phyloP scores from a whole-genome alignment of 2,113 vertebrate genomes.

The Syrmaticus mikado region DNA sequence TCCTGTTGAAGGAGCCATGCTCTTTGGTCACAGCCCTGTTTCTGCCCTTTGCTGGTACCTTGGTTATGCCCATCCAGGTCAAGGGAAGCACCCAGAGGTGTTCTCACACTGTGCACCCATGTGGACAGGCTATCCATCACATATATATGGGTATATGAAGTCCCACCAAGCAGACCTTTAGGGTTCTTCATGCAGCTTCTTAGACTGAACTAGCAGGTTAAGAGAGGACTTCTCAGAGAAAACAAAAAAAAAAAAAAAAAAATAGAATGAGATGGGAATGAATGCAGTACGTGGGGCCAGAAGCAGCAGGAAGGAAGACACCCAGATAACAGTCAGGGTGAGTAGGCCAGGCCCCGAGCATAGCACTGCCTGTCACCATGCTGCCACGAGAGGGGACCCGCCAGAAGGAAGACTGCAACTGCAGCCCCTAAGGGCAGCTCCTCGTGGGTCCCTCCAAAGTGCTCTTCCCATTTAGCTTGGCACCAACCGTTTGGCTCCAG shows the following conservation, averaged over 20 bases:
- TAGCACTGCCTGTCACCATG: accelerated
- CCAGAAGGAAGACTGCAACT: neutral
- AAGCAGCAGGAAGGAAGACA: neutral
- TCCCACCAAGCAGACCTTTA: neutral
- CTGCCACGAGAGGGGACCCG: accelerated
- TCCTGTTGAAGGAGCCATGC: neutral
- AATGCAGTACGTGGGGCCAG: neutral
- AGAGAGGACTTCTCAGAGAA: neutral
- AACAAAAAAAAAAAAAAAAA: neutral
- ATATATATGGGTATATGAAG: accelerated
- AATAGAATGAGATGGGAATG: neutral
- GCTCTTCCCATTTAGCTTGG: neutral
- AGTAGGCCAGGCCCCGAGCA: neutral
- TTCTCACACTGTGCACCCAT: accelerated
- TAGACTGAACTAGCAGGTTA: neutral
- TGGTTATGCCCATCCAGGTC: neutral
- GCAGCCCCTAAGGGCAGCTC: neutral
- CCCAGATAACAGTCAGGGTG: neutral
- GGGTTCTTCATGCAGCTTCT: neutral
- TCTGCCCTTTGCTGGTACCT: neutral
- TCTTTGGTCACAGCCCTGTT: accelerated
- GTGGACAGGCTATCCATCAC: accelerated
- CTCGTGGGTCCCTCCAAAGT: neutral
- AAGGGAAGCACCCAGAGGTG: too few species aligned
- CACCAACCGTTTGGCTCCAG: slow-evolving; percentile 7